Base-by-base conservation (phyloP, 2,888 invertebrate genomes). In the Napeogenes sylphis region DNA sequence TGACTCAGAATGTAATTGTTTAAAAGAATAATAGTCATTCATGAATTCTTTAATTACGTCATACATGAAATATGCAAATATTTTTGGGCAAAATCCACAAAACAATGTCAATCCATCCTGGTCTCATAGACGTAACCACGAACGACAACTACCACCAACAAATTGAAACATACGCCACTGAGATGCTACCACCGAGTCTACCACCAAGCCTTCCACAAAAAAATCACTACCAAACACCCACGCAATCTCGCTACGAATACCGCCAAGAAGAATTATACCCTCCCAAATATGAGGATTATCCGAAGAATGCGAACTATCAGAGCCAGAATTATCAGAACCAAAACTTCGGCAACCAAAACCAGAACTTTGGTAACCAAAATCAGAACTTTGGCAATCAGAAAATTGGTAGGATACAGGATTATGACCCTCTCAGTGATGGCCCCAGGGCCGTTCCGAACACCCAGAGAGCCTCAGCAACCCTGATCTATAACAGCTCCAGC, bases 331-430 rank as follows among this genome's bases (percentile, higher is more conserved):
- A 51, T 30, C 51, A 51, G 51, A 51, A 51, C 30, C 51, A 51
- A 30, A 51, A 51, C 30, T 51, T 30, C 8, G 51, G 51, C 2
- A 51, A 51, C n/a, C 51, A 30, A 30, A 51, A 51, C 51, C 51
- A 51, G 51, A 51, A 51, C 30, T 51, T 30, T 4, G 51, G 51
- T 8, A 68, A 55, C 59, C 62, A 54, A 68, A 61, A 68, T 38
- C 73, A 69, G 42, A 68, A 68, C 14, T 69, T 67, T 33, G 68
- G 64, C 4, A 68, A 64, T 32, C 85, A 85, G 81, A 91, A 91
- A 80, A 92, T 95, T 79, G 93, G 95, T 69, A 92, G 94, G 88
- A 95, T 95, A 71, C 94, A 95, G 70, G 96, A 96, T 76, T 96
- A 95, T 75, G 96, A 96, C 81, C 95, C 96, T 3, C 85, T 94